phyloP scores from a whole-genome alignment of 1,140 invertebrate genomes.

The Trichoplusia ni region DNA sequence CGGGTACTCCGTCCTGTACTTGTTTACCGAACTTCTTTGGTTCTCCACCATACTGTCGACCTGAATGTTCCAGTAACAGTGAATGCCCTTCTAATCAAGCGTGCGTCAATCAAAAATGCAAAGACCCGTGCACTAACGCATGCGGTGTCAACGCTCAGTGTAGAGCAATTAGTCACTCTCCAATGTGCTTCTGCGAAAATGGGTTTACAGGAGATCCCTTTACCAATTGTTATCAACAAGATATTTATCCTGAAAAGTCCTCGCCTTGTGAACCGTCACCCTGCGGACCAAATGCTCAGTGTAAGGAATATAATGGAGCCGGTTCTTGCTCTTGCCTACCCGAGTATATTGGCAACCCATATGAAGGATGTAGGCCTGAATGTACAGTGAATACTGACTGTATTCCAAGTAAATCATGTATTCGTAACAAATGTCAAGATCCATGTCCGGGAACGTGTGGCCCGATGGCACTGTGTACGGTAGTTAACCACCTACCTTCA shows the following conservation, averaged over 20 bases:
- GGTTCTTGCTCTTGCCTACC: constrained; percentile 85
- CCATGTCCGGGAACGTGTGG: constrained; percentile 88
- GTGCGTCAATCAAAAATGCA: constrained; percentile 88
- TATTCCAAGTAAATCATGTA: constrained; percentile 85
- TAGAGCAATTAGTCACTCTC: constrained; percentile 85
- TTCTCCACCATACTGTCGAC: constrained; percentile 86
- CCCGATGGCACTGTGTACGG: constrained; percentile 87
- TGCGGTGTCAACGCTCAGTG: constrained; percentile 88
- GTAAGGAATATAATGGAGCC: constrained; percentile 84
- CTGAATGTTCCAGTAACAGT: constrained; percentile 87
- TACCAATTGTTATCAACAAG: constrained; percentile 70
- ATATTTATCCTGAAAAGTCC: constrained; percentile 48
- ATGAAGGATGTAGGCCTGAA: constrained; percentile 86
- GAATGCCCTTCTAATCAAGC: constrained; percentile 88
- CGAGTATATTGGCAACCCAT: constrained; percentile 88
- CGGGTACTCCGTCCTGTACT: constrained; percentile 83
- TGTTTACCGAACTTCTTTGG: constrained; percentile 86
- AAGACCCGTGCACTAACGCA: constrained; percentile 87
- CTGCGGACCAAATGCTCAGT: constrained; percentile 86
- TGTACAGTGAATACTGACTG: constrained; percentile 86
- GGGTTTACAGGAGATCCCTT: constrained; percentile 85
- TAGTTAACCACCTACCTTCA: constrained; percentile 87
- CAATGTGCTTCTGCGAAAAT: constrained; percentile 85
- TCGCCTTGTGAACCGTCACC: constrained; percentile 86
- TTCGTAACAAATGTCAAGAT: constrained; percentile 87